Conservation (phyloP, 2,113 vertebrate genomes). For the Thunnus thynnus region DNA sequence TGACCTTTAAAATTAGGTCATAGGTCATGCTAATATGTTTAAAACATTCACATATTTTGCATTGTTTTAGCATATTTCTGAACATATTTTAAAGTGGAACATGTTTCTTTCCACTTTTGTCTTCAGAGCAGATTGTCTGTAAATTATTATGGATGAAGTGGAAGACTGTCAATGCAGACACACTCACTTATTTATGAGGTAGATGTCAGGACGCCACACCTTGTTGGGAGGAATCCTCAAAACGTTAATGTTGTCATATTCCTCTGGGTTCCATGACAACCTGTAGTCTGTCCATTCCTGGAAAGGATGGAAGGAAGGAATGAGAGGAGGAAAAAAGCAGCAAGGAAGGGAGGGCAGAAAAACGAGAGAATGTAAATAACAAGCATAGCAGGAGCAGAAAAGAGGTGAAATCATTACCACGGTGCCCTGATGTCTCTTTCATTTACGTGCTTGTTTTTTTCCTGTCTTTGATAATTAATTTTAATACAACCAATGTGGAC, state of each 20-base stretch:
- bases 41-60: too few relatives aligned
- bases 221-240: slow-evolving; percentile 84
- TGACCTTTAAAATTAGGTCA: too few relatives aligned
- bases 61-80: too few relatives aligned
- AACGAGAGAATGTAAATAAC: not conserved
- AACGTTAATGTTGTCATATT: slow-evolving; percentile 85
- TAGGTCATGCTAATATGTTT: too few relatives aligned
- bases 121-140: not conserved
- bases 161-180: not conserved
- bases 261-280: slow-evolving; percentile 87
- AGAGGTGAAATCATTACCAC: slow-evolving; percentile 21
- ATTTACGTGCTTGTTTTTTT: slow-evolving; percentile 15
- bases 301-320: not conserved
- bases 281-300: slow-evolving; percentile 91
- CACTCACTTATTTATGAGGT: slow-evolving; percentile 92
- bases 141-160: not conserved
- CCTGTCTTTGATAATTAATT: slow-evolving; percentile 36
- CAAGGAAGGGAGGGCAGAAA: not conserved
- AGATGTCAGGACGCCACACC: slow-evolving; percentile 92
- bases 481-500: slow-evolving; percentile 21
- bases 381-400: not conserved
- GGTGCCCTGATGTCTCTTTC: slow-evolving; percentile 7
- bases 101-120: not conserved
- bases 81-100: too few relatives aligned
- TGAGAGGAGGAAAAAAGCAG: not conserved